These are phyloP conservation scores for Trachelus troglodyta DNA, from an alignment of 2,888 invertebrate species.

Conservation along the genomic window DNA sequence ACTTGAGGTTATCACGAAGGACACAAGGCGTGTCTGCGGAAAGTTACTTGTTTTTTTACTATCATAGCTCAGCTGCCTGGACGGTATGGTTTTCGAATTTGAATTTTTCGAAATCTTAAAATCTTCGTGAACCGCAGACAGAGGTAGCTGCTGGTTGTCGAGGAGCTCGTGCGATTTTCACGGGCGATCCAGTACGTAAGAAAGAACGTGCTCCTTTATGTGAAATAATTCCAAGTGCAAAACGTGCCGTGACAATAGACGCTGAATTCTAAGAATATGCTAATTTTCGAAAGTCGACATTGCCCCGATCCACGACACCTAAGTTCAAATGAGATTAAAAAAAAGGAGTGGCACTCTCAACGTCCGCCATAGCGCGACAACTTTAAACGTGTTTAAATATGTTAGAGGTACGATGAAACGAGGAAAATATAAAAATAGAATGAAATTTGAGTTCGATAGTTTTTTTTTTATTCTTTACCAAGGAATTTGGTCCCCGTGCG, in stretches of 20 bases:
- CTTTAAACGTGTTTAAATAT: neutral
- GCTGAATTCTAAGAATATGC: slow-evolving; percentile 11
- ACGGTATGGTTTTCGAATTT: neutral
- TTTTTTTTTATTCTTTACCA: neutral
- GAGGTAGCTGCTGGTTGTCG: neutral
- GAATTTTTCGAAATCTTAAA: neutral
- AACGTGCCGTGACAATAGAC: neutral
- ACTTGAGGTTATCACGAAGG: neutral
- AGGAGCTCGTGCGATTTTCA: neutral
- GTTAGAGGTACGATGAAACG: slow-evolving; percentile 12
- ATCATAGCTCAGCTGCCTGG: neutral
- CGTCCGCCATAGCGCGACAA: neutral
- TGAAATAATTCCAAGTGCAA: neutral
- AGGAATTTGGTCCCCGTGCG: neutral
- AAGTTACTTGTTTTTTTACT: neutral
- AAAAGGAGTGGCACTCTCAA: neutral
- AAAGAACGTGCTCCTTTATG: neutral
- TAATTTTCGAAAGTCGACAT: slow-evolving; percentile 13
- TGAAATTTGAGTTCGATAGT: slow-evolving; percentile 1
- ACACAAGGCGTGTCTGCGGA: neutral
- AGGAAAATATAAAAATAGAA: slow-evolving; percentile 13
- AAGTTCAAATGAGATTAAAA: neutral
- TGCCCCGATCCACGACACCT: neutral
- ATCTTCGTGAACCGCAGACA: neutral
- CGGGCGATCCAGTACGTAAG: neutral